Evolutionary conservation across 2,797 vertebrate species (phyloP).

Genomic region (Denticeps clupeoides): DNA sequence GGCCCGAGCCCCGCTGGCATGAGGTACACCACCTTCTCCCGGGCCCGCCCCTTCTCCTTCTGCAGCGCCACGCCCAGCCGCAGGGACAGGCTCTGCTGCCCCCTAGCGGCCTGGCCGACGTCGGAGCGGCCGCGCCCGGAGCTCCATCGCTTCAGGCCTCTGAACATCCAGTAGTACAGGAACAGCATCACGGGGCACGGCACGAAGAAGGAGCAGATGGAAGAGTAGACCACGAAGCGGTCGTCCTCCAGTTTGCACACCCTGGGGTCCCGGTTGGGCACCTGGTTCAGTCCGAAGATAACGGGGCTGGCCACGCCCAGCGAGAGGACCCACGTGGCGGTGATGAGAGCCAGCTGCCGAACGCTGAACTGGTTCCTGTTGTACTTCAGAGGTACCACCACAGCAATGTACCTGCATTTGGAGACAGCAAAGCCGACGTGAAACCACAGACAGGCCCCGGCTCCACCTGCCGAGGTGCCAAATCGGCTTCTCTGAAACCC

Average conservation of each 20-base stretch:
- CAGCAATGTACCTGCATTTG: conserved; percentile 57
- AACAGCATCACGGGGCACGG: conserved; percentile 62
- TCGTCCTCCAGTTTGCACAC: conserved; percentile 59
- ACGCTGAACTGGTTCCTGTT: conserved; percentile 63
- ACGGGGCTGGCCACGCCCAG: conserved; percentile 57
- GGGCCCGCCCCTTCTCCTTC: conserved; percentile 22
- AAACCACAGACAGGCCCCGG: too few species aligned
- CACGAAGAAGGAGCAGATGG: conserved; percentile 63
- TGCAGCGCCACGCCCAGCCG: conserved; percentile 30
- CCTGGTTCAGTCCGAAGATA: conserved; percentile 59
- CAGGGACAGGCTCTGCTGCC: conserved; percentile 34
- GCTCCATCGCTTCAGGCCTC: conserved; percentile 53
- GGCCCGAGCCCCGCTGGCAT: conserved; percentile 34
- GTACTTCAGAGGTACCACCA: conserved; percentile 60
- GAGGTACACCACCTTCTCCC: conserved; percentile 35
- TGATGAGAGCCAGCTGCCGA: conserved; percentile 54
- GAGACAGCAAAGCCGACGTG: too few species aligned
- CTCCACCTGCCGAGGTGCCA: too few species aligned
- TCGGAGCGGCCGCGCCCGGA: conserved; percentile 38
- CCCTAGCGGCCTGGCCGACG: conserved; percentile 4
- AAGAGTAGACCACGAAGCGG: conserved; percentile 60
- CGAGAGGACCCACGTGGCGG: conserved; percentile 59
- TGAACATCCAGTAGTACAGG: conserved; percentile 63
- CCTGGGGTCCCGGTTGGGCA: conserved; percentile 42
- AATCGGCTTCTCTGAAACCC: too few species aligned